Percentiles rank a stretch among this genome's conserved stretches.
phyloP scores from a whole-genome alignment of 2,797 vertebrate species.

The Graptemys geographica region DNA sequence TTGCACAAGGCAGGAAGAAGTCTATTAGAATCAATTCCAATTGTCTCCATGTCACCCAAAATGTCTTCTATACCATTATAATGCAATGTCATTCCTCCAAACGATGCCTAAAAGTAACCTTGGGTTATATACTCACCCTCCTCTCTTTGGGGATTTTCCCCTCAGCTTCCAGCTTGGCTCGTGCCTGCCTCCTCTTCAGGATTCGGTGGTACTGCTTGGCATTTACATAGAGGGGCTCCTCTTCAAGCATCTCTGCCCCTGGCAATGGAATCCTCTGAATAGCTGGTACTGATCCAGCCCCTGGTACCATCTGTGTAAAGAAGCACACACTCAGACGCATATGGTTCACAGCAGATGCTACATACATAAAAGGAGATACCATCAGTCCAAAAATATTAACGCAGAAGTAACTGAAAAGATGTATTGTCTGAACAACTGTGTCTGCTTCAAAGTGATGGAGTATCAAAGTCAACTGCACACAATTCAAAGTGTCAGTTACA shows the following conservation, averaged over 20 bases:
- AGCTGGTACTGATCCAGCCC: conserved; percentile 91
- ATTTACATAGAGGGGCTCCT: conserved; percentile 94
- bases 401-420: not conserved
- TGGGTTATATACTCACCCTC: conserved; percentile 81
- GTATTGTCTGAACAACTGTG: not conserved
- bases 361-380: not conserved
- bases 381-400: not conserved
- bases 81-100: fast-evolving
- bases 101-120: not conserved
- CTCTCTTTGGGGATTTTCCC: conserved; percentile 98
- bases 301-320: conserved; percentile 93
- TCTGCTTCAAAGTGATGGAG: not conserved
- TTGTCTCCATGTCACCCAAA: not conserved
- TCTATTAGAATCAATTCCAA: not conserved
- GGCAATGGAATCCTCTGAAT: conserved; percentile 95
- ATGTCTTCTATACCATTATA: not conserved
- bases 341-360: not conserved
- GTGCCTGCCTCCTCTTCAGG: conserved; percentile 94
- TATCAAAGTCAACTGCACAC: not conserved
- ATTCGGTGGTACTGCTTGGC: conserved; percentile 91
- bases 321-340: not conserved
- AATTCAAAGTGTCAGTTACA: not conserved
- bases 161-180: conserved; percentile 97
- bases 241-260: conserved; percentile 97
- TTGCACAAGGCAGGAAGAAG: not conserved